Conservation (phyloP, 2,113 vertebrate species). For the Thinocorus orbignyianus region DNA sequence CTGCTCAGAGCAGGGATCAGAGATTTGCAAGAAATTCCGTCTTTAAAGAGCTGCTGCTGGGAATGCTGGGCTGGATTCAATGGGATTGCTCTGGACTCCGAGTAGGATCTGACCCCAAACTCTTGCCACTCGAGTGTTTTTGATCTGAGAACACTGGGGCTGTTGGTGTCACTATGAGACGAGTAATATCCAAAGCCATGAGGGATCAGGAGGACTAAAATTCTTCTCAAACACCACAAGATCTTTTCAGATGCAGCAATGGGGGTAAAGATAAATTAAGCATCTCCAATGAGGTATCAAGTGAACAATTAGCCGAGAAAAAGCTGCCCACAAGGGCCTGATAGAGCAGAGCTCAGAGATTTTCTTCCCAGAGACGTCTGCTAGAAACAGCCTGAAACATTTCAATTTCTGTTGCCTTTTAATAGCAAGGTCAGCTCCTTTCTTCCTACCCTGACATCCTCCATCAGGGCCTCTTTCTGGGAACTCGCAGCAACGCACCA, state of each 20-base stretch:
- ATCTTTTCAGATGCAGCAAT: neutral
- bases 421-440: conserved; percentile 31
- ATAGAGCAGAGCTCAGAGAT: neutral
- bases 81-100: accelerated
- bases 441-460: conserved; percentile 31
- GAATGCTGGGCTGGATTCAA: neutral
- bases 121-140: neutral
- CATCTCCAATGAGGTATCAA: neutral
- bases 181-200: accelerated
- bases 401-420: conserved; percentile 35
- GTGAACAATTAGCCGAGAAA: conserved; percentile 7
- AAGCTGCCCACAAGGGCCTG: neutral
- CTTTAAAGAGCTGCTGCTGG: neutral
- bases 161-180: neutral
- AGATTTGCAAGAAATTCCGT: neutral
- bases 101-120: neutral
- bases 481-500: neutral
- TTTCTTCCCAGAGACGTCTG: neutral
- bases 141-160: accelerated
- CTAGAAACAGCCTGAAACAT: conserved; percentile 16
- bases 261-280: neutral
- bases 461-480: conserved; percentile 57
- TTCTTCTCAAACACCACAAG: neutral
- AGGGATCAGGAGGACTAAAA: neutral
- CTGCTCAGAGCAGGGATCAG: neutral